A percentile compares a stretch with the other conserved stretches of the same genome.
Evolutionary conservation across 2,888 invertebrate genomes (phyloP).

Genomic region (Drosophila prolongata): DNA sequence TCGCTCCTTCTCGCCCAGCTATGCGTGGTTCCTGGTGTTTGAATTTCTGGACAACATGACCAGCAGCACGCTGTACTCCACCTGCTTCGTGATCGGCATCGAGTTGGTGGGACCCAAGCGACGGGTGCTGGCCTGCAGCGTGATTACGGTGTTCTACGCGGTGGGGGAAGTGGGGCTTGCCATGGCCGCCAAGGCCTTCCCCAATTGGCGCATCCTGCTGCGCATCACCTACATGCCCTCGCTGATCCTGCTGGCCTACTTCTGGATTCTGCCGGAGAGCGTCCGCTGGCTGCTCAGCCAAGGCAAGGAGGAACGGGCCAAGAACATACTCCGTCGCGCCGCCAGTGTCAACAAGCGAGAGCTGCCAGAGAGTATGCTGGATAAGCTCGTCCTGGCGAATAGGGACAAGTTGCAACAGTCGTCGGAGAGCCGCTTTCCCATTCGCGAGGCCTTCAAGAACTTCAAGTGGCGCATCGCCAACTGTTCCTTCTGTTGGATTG

Average conservation of each 20-base stretch:
- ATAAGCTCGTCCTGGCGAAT: constrained; percentile 76
- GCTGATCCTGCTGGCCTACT: constrained; percentile 88
- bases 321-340: constrained; percentile 86
- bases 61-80: constrained; percentile 89
- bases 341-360: constrained; percentile 87
- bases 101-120: constrained; percentile 91
- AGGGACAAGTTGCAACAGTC: constrained; percentile 73
- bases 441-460: constrained; percentile 79
- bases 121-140: constrained; percentile 89
- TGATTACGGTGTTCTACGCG: constrained; percentile 89
- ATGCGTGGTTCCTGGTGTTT: constrained; percentile 88
- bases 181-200: constrained; percentile 88
- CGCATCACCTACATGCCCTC: constrained; percentile 88
- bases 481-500: constrained; percentile 92
- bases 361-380: constrained; percentile 86
- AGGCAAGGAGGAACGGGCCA: constrained; percentile 86
- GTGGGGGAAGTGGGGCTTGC: constrained; percentile 89
- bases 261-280: constrained; percentile 90
- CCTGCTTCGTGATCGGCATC: constrained; percentile 90
- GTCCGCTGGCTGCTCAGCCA: constrained; percentile 90
- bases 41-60: constrained; percentile 90
- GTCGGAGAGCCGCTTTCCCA: constrained; percentile 78
- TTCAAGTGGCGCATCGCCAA: constrained; percentile 85
- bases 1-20: constrained; percentile 89
- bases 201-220: constrained; percentile 89